phyloP scores from a whole-genome alignment of 2,797 vertebrate species.

The Bovichtus variegatus region DNA sequence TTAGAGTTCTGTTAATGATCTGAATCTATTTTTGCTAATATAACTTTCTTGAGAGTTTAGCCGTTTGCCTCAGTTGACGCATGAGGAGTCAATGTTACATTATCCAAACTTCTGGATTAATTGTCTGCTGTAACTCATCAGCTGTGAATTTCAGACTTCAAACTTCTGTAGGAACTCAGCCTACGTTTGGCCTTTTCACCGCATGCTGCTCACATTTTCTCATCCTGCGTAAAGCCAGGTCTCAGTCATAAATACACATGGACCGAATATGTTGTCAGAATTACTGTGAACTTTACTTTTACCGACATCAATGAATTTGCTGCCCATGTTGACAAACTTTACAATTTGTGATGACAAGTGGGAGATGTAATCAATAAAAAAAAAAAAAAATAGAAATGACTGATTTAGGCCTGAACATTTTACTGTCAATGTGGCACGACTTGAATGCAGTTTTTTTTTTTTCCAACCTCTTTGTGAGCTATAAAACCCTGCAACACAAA shows the following conservation, averaged over 20 bases:
- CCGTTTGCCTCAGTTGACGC: not conserved
- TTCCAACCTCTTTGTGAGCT: not conserved
- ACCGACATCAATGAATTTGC: not conserved
- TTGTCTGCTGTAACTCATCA: not conserved
- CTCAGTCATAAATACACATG: not conserved
- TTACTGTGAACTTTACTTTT: too few relatives aligned
- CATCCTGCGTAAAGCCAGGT: not conserved
- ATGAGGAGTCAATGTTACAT: not conserved
- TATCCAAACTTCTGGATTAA: not conserved
- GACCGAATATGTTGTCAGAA: not conserved
- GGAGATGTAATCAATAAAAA: not conserved
- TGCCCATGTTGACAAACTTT: not conserved
- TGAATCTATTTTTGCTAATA: not conserved
- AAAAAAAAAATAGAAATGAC: not conserved
- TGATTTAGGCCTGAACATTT: not conserved
- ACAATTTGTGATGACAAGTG: not conserved
- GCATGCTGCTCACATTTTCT: not conserved
- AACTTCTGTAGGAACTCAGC: slow-evolving; percentile 1
- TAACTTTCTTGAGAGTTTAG: not conserved
- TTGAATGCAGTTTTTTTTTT: not conserved
- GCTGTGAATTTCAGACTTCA: slow-evolving; percentile 2
- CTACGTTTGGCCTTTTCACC: slow-evolving; percentile 2
- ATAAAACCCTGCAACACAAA: not conserved
- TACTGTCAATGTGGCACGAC: not conserved
- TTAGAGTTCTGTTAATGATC: not conserved